phyloP scores from a whole-genome alignment of 2,888 invertebrate species.

The Beris chalybata region DNA sequence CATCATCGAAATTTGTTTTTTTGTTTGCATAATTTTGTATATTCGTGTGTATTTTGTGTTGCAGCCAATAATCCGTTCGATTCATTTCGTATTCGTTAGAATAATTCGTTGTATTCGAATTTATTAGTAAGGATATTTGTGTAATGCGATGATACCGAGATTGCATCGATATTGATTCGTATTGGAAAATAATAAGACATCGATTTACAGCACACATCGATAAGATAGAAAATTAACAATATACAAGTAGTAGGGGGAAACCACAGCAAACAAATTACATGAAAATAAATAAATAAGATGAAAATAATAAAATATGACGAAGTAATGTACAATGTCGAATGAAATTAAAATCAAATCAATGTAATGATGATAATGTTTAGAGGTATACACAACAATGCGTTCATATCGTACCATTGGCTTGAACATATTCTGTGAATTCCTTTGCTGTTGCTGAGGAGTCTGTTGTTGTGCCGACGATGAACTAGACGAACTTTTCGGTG shows the following conservation, averaged over 20 bases:
- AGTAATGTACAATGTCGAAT: background rate
- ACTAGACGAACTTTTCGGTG: conserved; percentile 70
- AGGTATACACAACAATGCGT: too few relatives aligned
- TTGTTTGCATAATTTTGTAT: conserved; percentile 26
- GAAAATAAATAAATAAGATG: conserved; percentile 9
- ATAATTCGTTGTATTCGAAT: conserved; percentile 12
- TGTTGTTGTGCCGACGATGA: conserved; percentile 55
- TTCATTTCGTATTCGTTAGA: background rate
- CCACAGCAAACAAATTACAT: conserved; percentile 31
- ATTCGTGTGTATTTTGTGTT: background rate
- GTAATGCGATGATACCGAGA: too few relatives aligned
- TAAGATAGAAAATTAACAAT: background rate
- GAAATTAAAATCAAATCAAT: background rate
- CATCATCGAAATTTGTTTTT: conserved; percentile 30
- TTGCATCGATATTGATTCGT: conserved; percentile 8
- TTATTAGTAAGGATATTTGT: too few relatives aligned
- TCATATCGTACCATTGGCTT: conserved; percentile 76
- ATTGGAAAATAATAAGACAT: conserved; percentile 2
- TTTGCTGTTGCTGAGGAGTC: conserved; percentile 69
- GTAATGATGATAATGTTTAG: too few relatives aligned
- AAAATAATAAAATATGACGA: background rate
- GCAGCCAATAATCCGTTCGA: background rate
- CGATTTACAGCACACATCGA: conserved; percentile 11
- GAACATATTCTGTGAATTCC: conserved; percentile 82
- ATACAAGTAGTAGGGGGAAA: conserved; percentile 9